Evolutionary conservation across 1,140 invertebrate genomes (phyloP).

Genomic region (Bombus superbus): DNA sequence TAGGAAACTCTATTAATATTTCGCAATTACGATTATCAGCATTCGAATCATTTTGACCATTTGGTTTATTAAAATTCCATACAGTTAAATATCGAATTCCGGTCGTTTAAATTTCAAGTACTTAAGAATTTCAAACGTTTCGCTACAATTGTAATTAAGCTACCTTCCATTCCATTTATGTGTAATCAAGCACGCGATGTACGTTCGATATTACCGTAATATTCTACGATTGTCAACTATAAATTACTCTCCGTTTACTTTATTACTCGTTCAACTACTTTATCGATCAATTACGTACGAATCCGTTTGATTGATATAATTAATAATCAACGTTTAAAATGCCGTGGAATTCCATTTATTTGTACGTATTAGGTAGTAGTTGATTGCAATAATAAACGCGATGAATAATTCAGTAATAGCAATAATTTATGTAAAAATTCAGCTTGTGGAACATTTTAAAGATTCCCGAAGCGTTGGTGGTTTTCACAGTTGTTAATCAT

Average conservation of each 20-base stretch:
- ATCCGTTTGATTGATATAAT: neutral
- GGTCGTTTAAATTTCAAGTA: neutral
- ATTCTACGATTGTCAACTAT: neutral
- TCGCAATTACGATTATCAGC: neutral
- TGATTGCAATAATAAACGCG: neutral
- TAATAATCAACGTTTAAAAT: neutral
- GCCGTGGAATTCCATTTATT: neutral
- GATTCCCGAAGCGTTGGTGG: neutral
- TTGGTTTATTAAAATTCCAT: neutral
- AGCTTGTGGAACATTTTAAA: neutral
- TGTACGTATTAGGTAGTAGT: neutral
- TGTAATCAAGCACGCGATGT: too few relatives aligned
- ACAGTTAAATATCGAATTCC: neutral
- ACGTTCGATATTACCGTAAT: neutral
- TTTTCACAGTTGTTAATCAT: constrained; percentile 43
- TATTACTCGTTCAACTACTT: neutral
- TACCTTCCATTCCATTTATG: neutral
- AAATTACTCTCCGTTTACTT: neutral
- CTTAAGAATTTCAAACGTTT: neutral
- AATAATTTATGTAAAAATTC: too few relatives aligned
- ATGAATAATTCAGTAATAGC: too few relatives aligned
- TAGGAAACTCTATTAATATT: neutral
- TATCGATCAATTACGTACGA: neutral
- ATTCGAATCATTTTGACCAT: neutral
- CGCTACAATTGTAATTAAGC: neutral